phyloP scores from a whole-genome alignment of 2,888 invertebrate species.

The Stenoptilia bipunctidactyla region DNA sequence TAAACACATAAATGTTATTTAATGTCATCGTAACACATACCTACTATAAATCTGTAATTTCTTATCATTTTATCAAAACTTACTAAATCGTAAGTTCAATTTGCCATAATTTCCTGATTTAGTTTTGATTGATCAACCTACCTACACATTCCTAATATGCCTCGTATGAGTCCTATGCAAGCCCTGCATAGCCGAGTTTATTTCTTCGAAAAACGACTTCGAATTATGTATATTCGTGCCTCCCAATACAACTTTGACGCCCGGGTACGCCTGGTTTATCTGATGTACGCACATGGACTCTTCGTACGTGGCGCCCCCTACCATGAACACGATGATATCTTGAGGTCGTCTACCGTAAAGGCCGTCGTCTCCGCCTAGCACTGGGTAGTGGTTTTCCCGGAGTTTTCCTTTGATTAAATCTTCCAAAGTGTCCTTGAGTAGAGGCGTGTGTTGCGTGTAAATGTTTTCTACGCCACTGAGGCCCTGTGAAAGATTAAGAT shows the following conservation, averaged over 20 bases:
- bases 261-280: conserved; percentile 77
- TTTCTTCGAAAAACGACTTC: conserved; percentile 82
- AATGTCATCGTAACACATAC: no score
- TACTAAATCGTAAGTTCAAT: no score
- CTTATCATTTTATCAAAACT: no score
- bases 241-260: conserved; percentile 85
- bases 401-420: conserved; percentile 91
- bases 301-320: conserved; percentile 97
- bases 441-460: conserved; percentile 97
- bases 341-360: conserved; percentile 76
- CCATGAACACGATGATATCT: conserved; percentile 95
- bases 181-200: conserved; percentile 76
- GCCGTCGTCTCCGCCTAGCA: conserved; percentile 75
- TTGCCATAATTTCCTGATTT: no score
- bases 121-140: no score
- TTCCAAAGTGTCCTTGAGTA: conserved; percentile 89
- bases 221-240: conserved; percentile 95
- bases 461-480: conserved; percentile 98
- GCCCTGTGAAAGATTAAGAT: no score
- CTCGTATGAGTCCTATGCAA: conserved; percentile 75
- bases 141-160: conserved; percentile 56
- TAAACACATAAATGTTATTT: no score
- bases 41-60: no score
- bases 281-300: conserved; percentile 90
- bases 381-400: conserved; percentile 88